Percentiles rank a stretch among this genome's conserved stretches.
Evolutionary conservation across 2,888 invertebrate species (phyloP).

Genomic region (Tridacna gigas): DNA sequence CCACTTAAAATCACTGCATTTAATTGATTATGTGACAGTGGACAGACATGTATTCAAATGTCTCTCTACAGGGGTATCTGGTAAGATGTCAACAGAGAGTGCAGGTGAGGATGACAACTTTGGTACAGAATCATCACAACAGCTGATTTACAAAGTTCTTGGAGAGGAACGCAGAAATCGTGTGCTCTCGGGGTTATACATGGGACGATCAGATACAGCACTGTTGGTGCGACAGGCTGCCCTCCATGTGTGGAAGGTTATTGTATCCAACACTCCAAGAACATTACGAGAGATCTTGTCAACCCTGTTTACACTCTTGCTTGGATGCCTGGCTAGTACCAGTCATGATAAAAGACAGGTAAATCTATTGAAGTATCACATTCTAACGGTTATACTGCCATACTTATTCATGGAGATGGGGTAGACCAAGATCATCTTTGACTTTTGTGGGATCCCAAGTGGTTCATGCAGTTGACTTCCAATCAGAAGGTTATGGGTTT

Average conservation of each 20-base stretch:
- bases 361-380: slow-evolving; percentile 17
- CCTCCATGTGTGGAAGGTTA: slow-evolving; percentile 99
- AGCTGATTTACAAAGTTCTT: slow-evolving; percentile 94
- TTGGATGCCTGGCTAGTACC: slow-evolving; percentile 97
- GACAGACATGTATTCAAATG: neutral
- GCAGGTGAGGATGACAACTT: slow-evolving; percentile 99
- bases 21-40: too few relatives aligned
- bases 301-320: slow-evolving; percentile 94
- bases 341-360: slow-evolving; percentile 97
- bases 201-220: slow-evolving; percentile 98
- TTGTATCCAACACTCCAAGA: slow-evolving; percentile 98
- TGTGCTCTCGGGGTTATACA: slow-evolving; percentile 90
- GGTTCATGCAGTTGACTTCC: too few relatives aligned
- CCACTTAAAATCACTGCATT: too few relatives aligned
- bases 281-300: slow-evolving; percentile 98
- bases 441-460: too few relatives aligned
- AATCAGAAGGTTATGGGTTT: too few relatives aligned
- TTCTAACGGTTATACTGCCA: too few relatives aligned
- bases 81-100: slow-evolving; percentile 99
- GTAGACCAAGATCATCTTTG: too few relatives aligned
- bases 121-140: slow-evolving; percentile 90
- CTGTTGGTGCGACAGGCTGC: slow-evolving; percentile 98
- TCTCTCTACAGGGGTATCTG: slow-evolving; percentile 89
- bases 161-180: slow-evolving; percentile 96
- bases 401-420: too few relatives aligned